phyloP scores from a whole-genome alignment of 2,888 invertebrate genomes.

The Platycnemis pennipes region DNA sequence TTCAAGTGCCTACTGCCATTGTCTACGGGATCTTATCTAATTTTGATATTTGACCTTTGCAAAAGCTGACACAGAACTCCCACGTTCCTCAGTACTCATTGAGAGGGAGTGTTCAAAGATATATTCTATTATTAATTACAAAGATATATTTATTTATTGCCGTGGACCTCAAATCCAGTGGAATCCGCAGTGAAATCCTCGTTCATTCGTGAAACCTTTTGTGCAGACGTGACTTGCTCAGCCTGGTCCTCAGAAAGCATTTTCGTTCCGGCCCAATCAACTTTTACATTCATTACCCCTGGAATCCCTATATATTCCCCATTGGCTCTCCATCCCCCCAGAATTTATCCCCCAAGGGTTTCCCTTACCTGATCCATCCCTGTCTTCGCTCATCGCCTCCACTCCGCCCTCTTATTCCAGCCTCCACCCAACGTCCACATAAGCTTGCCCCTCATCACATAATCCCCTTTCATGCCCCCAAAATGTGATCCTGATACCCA shows the following conservation, averaged over 20 bases:
- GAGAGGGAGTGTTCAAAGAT: too few relatives aligned
- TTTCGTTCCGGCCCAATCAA: neutral
- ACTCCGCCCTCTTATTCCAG: neutral
- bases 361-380: neutral
- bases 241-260: neutral
- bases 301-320: constrained; percentile 6
- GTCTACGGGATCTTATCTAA: too few relatives aligned
- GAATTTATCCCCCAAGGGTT: neutral
- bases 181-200: neutral
- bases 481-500: constrained; percentile 14
- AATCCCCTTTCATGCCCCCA: constrained; percentile 13
- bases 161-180: too few relatives aligned
- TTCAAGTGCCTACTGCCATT: too few relatives aligned
- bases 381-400: neutral
- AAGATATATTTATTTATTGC: too few relatives aligned
- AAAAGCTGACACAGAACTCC: too few relatives aligned
- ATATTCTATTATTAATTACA: too few relatives aligned
- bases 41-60: too few relatives aligned
- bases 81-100: too few relatives aligned
- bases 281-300: neutral
- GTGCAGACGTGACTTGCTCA: neutral
- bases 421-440: neutral
- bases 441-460: constrained; percentile 31
- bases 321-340: neutral
- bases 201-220: neutral